Evolutionary conservation across 2,888 invertebrate species (phyloP), one percentile per base, ranked within the genome.

Genomic region (Pediacus dermestoides): DNA sequence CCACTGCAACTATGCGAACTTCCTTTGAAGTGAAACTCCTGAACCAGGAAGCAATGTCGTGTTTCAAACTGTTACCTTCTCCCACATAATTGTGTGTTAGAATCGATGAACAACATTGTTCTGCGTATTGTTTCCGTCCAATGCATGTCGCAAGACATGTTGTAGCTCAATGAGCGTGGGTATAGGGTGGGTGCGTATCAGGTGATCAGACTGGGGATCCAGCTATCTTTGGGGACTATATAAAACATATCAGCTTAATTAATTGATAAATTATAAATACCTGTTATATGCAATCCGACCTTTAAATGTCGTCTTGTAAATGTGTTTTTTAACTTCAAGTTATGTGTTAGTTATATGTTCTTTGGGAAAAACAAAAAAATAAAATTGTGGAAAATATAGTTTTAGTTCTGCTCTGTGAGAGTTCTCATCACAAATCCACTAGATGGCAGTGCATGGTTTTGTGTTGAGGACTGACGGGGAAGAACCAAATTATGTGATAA

Each of bases 201-300:
- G 63, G 65, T 64, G 62, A 62, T 61, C 55, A 60, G 52, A 60
- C 61, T 63, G 60, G 59, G 47, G 63, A 52, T 50, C 74, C 66
- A 62, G 67, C 65, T 60, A 62, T 66, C 64, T 66, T 76, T 74
- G 79, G 71, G 78, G 77, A 79, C 80, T 80, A 80, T 78, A 77
- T 75, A 75, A 68, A 77, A 80, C 79, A 80, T 80, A 80, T 80
- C 80, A 80, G 76, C 78, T 77, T 80, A 78, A 77, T 75, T 77
- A 76, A 66, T 67, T 65, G 63, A 65, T 66, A 63, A 67, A 58
- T 23, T 18, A 36, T 11, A 27, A 48, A 61, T 67, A 68, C 63
- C 63, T 68, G 66, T 68, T 68, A 66, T 66, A 70, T 67, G 69
- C 68, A 68, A 68, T 70, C 70, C 68, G 70, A 69, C 66, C 68